Evolutionary conservation across 1,140 invertebrate species (phyloP).

Genomic region (Venturia canescens): DNA sequence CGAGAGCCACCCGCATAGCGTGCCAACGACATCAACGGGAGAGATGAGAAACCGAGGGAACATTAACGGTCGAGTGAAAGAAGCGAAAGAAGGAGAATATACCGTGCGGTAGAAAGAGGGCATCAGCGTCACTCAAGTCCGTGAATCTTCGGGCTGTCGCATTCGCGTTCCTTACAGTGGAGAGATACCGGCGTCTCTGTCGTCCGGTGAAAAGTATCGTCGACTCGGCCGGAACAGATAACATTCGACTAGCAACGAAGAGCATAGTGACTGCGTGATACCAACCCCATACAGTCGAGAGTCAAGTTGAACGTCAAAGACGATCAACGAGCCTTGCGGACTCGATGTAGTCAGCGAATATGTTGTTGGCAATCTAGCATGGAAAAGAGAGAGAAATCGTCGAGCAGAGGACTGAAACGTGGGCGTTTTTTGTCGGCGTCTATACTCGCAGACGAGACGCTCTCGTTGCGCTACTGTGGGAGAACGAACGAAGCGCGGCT

Average conservation of each 20-base stretch:
- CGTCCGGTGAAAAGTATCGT: conserved; percentile 16
- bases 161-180: not conserved
- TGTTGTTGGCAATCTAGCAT: conserved; percentile 14
- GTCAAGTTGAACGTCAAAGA: conserved; percentile 1
- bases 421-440: conserved; percentile 47
- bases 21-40: conserved; percentile 38
- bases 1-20: conserved; percentile 14
- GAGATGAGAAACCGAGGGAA: conserved; percentile 2
- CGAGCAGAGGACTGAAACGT: conserved; percentile 44
- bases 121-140: conserved; percentile 21
- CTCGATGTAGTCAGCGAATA: conserved; percentile 9
- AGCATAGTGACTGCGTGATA: conserved; percentile 24
- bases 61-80: conserved; percentile 18
- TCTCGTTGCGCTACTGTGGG: conserved; percentile 46
- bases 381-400: conserved; percentile 11
- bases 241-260: conserved; percentile 29
- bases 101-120: not conserved
- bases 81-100: conserved; percentile 14
- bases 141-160: conserved; percentile 22
- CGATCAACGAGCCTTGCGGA: not conserved
- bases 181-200: conserved; percentile 13
- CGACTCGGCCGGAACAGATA: conserved; percentile 16
- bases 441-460: conserved; percentile 36
- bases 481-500: conserved; percentile 25
- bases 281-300: not conserved